A percentile compares a stretch with the other conserved stretches of the same genome.
These are phyloP conservation scores for Morus bassanus DNA, from an alignment of 2,797 vertebrate genomes.

Conservation along the genomic window DNA sequence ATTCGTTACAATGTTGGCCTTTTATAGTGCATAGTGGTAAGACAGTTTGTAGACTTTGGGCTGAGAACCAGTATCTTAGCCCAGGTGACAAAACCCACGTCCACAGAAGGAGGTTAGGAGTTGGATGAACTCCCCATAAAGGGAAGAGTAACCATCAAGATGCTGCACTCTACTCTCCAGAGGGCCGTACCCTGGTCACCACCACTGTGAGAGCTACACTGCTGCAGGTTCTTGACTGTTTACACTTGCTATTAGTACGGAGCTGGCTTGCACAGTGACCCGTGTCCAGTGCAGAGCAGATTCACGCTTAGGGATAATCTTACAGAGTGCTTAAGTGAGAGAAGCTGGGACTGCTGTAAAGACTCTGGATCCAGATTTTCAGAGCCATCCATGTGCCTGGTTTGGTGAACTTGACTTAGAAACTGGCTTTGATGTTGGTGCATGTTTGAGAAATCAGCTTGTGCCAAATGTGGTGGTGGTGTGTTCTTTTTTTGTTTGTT, in stretches of 20 bases:
- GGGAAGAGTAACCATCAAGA: background rate
- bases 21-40: background rate
- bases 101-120: background rate
- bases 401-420: background rate
- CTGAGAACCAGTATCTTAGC: background rate
- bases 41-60: background rate
- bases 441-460: background rate
- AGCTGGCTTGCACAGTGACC: background rate
- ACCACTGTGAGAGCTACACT: background rate
- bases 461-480: background rate
- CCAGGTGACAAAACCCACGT: fast-evolving
- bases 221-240: background rate
- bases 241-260: background rate
- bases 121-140: background rate
- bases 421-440: background rate
- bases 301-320: too few relatives aligned
- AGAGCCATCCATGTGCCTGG: background rate
- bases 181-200: fast-evolving
- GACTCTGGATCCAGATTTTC: background rate
- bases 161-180: fast-evolving
- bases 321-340: background rate
- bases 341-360: background rate
- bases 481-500: background rate
- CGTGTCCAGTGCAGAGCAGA: background rate
- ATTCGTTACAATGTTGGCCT: fast-evolving